Evolutionary conservation across 2,888 invertebrate species (phyloP), one percentile per base, ranked within the genome.

Genomic region (Pyrochroa serraticornis): DNA sequence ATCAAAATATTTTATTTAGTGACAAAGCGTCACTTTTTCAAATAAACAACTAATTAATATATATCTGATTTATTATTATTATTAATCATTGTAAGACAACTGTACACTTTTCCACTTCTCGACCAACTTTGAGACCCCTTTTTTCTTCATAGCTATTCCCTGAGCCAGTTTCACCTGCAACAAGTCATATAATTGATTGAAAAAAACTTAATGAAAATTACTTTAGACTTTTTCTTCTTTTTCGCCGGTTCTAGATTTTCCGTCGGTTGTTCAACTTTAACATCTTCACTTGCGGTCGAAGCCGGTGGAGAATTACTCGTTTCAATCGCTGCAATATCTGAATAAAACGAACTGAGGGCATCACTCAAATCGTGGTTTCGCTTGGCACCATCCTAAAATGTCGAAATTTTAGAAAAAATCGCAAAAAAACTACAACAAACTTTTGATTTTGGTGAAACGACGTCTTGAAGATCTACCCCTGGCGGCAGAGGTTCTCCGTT

Each of bases 51-150:
- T n/a, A n/a, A n/a, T n/a, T n/a, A n/a, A n/a, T n/a, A n/a, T n/a
- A n/a, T n/a, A n/a, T n/a, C n/a, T n/a, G 1, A 6, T 34, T 9
- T 32, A 2, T 30, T n/a, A 12, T 33, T 14, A 36, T 37, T 34
- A 8, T 54, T 48, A 55, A 9, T 58, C 51, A 45, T 48, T 51
- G 33, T 51, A 58, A 9, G 57, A 58, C 33, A 61, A 55, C 55
- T 88, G 87, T 38, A 87, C 86, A 69, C 85, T 85, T 75, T 88
- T 87, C 89, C 89, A 89, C 68, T 89, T 89, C 49, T 87, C 86
- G 0, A 89, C 88, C 71, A 89, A 79, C 38, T 85, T 84, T 1
- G 87, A 85, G 31, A 89, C 86, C 59, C 86, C 86, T 71, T 88
- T 88, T 73, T 87, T 88, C 75, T 88, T 88, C 77, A 88, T 81